These are phyloP conservation scores for Myotis lucifugus DNA, from an alignment of 2,113 vertebrate genomes.

Conservation along the genomic window DNA sequence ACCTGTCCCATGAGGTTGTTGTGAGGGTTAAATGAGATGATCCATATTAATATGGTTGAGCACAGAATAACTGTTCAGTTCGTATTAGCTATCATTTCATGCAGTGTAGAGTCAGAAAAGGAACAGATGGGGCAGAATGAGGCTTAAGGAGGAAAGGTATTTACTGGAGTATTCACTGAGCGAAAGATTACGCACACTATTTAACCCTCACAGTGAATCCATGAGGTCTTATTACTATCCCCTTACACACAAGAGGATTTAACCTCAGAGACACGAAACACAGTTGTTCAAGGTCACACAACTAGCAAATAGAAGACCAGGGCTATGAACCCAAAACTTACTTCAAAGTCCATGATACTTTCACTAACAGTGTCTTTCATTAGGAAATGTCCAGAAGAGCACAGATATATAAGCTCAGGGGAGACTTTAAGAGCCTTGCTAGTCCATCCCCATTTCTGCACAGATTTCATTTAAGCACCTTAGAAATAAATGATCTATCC, in stretches of 20 bases:
- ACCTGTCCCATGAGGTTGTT: too few species aligned
- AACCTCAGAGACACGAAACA: neutral
- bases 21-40: neutral
- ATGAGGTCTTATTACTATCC: neutral
- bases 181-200: neutral
- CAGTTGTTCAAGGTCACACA: neutral
- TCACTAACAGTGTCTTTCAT: neutral
- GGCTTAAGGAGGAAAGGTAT: neutral
- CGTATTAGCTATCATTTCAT: neutral
- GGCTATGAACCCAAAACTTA: neutral
- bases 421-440: neutral
- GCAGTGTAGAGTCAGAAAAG: neutral
- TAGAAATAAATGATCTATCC: neutral
- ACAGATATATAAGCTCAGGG: neutral
- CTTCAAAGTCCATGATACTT: neutral
- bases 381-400: neutral
- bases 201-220: neutral
- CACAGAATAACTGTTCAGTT: neutral
- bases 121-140: neutral
- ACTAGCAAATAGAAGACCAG: neutral
- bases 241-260: neutral
- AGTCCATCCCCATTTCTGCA: neutral
- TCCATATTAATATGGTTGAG: neutral
- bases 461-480: neutral
- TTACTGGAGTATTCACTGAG: neutral